Conservation (phyloP, 1,140 invertebrate genomes). For the Hesperophylax magnus region DNA sequence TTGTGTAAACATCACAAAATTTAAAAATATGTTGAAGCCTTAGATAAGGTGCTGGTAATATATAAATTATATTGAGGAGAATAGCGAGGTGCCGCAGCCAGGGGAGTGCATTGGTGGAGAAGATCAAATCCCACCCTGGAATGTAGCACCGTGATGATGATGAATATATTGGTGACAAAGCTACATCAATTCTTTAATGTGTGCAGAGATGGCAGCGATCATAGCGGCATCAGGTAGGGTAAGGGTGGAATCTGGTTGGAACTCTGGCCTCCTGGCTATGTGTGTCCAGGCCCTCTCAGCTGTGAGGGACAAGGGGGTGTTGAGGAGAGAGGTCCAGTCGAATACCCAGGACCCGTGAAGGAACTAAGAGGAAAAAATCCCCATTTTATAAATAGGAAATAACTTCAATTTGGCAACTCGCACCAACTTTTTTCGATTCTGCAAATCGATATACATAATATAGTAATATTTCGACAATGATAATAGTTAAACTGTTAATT, state of each 20-base stretch:
- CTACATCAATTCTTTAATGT: constrained; percentile 55
- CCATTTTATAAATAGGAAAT: background rate
- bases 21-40: too few relatives aligned
- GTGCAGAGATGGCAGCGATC: constrained; percentile 49
- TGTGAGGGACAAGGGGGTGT: constrained; percentile 71
- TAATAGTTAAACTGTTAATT: background rate
- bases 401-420: too few relatives aligned
- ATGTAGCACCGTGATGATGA: too few relatives aligned
- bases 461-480: background rate
- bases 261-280: constrained; percentile 69
- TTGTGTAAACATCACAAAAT: too few relatives aligned
- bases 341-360: constrained; percentile 70
- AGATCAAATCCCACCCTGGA: too few relatives aligned
- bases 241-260: constrained; percentile 64
- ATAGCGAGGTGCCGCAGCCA: too few relatives aligned
- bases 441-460: too few relatives aligned
- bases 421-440: too few relatives aligned
- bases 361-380: constrained; percentile 61
- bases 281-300: constrained; percentile 70
- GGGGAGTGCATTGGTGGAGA: too few relatives aligned
- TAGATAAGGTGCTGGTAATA: too few relatives aligned
- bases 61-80: too few relatives aligned
- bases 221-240: constrained; percentile 57
- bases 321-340: constrained; percentile 71
- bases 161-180: background rate